These are phyloP conservation scores for Muricea muricata DNA, from an alignment of 92 coral and sea anemone species.

Conservation along the genomic window DNA sequence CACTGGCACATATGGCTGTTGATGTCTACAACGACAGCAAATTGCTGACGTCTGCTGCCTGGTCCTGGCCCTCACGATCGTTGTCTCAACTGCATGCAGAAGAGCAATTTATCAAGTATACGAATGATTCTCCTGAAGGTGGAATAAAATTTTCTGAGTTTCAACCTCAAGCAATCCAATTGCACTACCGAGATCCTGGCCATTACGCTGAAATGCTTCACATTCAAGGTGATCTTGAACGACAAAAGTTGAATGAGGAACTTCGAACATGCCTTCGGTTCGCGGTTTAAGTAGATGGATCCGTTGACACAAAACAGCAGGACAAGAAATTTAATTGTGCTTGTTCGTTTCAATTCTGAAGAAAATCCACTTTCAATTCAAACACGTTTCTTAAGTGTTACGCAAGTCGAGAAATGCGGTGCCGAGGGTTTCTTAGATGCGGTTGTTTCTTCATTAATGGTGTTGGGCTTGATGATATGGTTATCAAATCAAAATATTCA, in stretches of 20 bases:
- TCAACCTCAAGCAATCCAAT: background rate
- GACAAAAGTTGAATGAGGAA: conserved; percentile 12
- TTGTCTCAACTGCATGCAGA: background rate
- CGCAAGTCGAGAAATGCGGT: conserved; percentile 22
- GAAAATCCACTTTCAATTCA: conserved; percentile 8
- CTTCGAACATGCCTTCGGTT: conserved; percentile 2
- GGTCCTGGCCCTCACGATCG: conserved; percentile 19
- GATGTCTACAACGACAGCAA: conserved; percentile 24
- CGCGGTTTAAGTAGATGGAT: conserved; percentile 6
- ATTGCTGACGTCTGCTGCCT: conserved; percentile 8
- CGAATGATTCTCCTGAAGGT: background rate
- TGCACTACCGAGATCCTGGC: conserved; percentile 8
- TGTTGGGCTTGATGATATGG: conserved; percentile 6
- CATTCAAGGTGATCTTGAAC: background rate
- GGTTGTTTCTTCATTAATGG: conserved; percentile 15
- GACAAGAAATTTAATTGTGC: background rate
- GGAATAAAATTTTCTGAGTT: background rate
- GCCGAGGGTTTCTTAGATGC: conserved; percentile 23
- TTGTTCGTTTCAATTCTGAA: background rate
- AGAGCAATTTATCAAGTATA: background rate
- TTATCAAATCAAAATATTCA: conserved; percentile 9
- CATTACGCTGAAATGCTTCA: background rate
- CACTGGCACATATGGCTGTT: background rate
- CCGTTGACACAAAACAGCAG: conserved; percentile 11
- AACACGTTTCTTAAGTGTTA: conserved; percentile 23